Base-by-base conservation (phyloP, 2,888 invertebrate genomes). In the Drosophila infuscata region DNA sequence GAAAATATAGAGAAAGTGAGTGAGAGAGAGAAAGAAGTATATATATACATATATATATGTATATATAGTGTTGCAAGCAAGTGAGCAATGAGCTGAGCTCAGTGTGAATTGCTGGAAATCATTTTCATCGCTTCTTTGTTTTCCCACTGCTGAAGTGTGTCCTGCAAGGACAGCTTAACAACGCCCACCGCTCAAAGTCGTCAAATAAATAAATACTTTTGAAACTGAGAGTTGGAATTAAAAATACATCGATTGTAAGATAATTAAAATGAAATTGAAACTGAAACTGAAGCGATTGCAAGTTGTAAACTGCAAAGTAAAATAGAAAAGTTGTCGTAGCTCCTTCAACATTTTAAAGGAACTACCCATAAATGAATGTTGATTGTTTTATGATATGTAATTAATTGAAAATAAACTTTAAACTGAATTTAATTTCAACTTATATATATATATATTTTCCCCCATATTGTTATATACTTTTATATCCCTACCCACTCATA, bases 31-130 rank as follows among this genome's bases (percentile, higher is more conserved):
- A 25, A 8, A 25, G 20, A 6, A n/a, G n/a, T 11, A 11, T n/a
- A 3, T 2, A 25, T 25, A 25, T 25, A 25, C 2, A 25, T 25
- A 25, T 25, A 25, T 25, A 25, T 25, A 25, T 25, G 25, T 25
- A 25, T 25, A 25, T 25, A 25, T 25, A 25, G 25, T 25, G 25
- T 25, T 25, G 25, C 25, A 25, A 0, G 54, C 0, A 3, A 8
- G 7, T 76, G 59, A 69, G 64, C 66, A 63, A 29, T 17, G 60
- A 74, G 65, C 65, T 53, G 61, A 56, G 57, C 52, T 51, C 51
- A 51, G 62, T 62, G 66, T 72, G 62, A 66, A 62, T 61, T 56
- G 36, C 25, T 43, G 33, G 36, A 70, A 57, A 70, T 68, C 41
- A 60, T 69, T 69, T 63, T 41, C 46, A 51, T 20, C 58, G 48